Base-by-base conservation (phyloP, 2,888 invertebrate genomes). In the Spialia ferax region DNA sequence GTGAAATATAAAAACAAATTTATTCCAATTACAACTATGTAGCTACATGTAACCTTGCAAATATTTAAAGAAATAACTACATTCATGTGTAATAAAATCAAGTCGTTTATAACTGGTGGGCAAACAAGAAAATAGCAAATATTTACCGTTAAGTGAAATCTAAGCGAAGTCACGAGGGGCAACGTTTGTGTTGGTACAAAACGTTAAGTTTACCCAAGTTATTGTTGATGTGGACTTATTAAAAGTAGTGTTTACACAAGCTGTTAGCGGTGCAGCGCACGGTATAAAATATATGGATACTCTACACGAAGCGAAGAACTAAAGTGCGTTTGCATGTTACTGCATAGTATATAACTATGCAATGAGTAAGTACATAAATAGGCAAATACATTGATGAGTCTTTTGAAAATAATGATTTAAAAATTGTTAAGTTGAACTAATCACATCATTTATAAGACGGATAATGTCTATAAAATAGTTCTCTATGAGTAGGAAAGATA, bases 141-240 rank as follows among this genome's bases (percentile, higher is more conserved):
- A 42, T 65, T 65, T 59, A 52, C 38, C 23, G 65, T 48, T 64
- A 50, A 64, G 57, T 57, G 64, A 64, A 64, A 64, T 57, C 57
- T 57, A 38, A 64, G 50, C 56, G 57, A 23, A 64, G 64, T 64
- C 57, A 64, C 64, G 64, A 50, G 64, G 29, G 23, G 32, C 57
- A 50, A 35, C 48, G 57, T 23, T 50, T 50, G 50, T 5, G 18
- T 18, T 45, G 50, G 50, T 23, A 50, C 50, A 13, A 22, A 23
- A 22, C 23, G 20, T 50, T 50, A 5, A 50, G 45, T 64, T 59
- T 59, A 52, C 50, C 23, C 15, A 54, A 59, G 59, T 59, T 66
- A 66, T 66, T 60, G 52, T 60, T 59, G 13, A 42, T 60, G 65
- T 66, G 65, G 65, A 66, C 60, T 42, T 66, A 59, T 65, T 65